phyloP scores from a whole-genome alignment of 2,113 vertebrate species.

The Ceyx margarethae region DNA sequence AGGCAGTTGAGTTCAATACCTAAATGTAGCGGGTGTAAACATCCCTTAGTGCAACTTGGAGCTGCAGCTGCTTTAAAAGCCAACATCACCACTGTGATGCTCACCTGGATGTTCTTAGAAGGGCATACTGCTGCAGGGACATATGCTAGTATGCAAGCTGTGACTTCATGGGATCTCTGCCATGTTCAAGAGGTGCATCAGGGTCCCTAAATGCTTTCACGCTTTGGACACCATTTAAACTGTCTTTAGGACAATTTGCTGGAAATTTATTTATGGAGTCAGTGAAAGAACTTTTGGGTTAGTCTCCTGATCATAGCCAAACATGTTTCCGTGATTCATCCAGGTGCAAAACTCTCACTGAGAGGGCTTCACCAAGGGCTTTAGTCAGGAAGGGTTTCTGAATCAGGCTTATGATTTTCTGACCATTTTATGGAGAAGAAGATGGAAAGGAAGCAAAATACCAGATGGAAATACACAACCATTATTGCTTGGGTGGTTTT shows the following conservation, averaged over 20 bases:
- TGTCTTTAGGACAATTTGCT: background rate
- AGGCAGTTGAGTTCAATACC: background rate
- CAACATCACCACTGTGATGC: rapidly evolving
- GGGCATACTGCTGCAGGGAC: background rate
- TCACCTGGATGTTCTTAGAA: background rate
- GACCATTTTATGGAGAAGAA: background rate
- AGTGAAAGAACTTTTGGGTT: background rate
- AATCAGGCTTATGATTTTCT: background rate
- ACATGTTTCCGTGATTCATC: background rate
- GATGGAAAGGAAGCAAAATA: background rate
- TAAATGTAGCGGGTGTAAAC: background rate
- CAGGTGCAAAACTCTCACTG: background rate
- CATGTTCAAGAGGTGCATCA: background rate
- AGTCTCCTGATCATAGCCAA: background rate
- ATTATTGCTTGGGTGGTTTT: background rate
- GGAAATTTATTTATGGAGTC: background rate
- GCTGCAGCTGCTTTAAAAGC: background rate
- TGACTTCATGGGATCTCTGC: rapidly evolving
- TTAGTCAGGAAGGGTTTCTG: background rate
- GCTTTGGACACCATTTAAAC: background rate
- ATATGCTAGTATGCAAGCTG: background rate
- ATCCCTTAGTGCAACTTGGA: background rate
- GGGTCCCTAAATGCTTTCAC: background rate
- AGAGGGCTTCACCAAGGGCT: background rate
- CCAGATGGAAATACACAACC: background rate